phyloP scores from a whole-genome alignment of 2,888 invertebrate genomes.

The Drosophila niveifrons region DNA sequence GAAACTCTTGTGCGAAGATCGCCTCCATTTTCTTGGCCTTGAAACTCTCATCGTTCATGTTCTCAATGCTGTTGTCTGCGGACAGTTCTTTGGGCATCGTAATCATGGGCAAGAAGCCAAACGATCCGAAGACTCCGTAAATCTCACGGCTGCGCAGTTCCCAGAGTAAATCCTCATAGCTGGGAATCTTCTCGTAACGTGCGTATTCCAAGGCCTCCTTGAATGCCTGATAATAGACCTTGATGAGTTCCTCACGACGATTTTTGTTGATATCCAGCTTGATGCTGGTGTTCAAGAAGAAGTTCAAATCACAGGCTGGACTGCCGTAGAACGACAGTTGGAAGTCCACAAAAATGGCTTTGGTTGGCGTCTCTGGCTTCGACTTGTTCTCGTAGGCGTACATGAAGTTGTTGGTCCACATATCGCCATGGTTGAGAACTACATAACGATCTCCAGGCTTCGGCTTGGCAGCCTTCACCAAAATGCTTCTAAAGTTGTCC shows the following conservation, averaged over 20 bases:
- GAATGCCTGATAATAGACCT: conserved; percentile 72
- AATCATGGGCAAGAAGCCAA: conserved; percentile 78
- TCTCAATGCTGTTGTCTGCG: conserved; percentile 70
- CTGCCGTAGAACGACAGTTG: conserved; percentile 76
- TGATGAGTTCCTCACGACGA: conserved; percentile 70
- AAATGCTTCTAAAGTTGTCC: conserved; percentile 57
- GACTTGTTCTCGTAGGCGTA: conserved; percentile 84
- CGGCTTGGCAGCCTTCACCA: conserved; percentile 52
- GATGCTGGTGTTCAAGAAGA: conserved; percentile 78
- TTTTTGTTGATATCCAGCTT: conserved; percentile 63
- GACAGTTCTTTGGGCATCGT: conserved; percentile 76
- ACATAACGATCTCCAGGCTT: conserved; percentile 70
- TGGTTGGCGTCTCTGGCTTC: conserved; percentile 62
- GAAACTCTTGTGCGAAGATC: conserved; percentile 65
- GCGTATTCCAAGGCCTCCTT: conserved; percentile 64
- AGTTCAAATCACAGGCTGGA: conserved; percentile 82
- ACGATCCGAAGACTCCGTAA: conserved; percentile 78
- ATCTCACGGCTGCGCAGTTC: conserved; percentile 78
- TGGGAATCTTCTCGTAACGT: conserved; percentile 73
- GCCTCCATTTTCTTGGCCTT: conserved; percentile 61
- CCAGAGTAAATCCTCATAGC: conserved; percentile 71
- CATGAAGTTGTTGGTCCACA: conserved; percentile 87
- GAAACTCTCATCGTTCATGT: conserved; percentile 63
- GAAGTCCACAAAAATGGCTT: conserved; percentile 83
- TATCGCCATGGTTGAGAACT: conserved; percentile 86